Conservation (phyloP, 2,113 vertebrate species). For the Marmota flaviventris region DNA sequence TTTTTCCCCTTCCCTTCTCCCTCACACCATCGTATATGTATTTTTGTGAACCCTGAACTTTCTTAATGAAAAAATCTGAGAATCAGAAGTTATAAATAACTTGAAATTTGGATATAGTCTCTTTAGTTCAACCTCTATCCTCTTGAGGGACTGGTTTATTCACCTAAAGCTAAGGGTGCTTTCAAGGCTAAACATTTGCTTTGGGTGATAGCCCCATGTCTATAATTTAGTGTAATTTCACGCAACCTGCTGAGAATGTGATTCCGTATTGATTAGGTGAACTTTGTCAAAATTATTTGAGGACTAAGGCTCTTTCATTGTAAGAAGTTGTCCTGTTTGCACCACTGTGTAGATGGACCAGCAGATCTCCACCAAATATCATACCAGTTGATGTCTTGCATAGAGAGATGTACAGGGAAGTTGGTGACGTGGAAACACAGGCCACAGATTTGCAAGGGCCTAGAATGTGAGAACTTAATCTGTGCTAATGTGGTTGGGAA, state of each 20-base stretch:
- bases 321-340: background rate
- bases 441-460: rapidly evolving
- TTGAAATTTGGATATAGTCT: background rate
- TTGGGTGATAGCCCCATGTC: background rate
- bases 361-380: background rate
- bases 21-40: no score
- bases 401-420: background rate
- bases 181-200: background rate
- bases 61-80: background rate
- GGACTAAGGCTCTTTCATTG: background rate
- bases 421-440: background rate
- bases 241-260: background rate
- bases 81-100: background rate
- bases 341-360: background rate
- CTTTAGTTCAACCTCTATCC: background rate
- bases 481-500: background rate
- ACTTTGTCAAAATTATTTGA: conserved; percentile 33
- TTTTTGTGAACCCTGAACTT: background rate
- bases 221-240: background rate
- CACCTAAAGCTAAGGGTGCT: background rate
- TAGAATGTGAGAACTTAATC: rapidly evolving
- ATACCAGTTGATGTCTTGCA: no score
- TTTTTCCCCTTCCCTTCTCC: no score
- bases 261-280: background rate
- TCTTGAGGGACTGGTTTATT: background rate